These are phyloP conservation scores for Urechis unicinctus DNA, from an alignment of 2,888 invertebrate species.

Conservation along the genomic window DNA sequence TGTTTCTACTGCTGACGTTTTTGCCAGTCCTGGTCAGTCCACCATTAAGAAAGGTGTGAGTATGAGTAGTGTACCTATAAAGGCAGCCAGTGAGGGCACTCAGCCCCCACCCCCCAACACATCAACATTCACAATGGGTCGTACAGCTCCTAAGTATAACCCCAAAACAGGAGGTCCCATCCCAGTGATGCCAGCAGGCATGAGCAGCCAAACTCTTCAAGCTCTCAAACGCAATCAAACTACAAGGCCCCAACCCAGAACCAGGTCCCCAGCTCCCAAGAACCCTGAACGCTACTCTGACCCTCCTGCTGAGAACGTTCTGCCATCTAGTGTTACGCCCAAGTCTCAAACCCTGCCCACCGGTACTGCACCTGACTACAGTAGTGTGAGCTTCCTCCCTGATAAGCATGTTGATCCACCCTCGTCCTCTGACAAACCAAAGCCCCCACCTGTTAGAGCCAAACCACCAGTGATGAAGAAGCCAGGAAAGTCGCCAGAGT, in stretches of 20 bases:
- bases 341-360: slow-evolving; percentile 1
- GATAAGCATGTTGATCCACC: neutral
- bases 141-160: too few relatives aligned
- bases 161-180: neutral
- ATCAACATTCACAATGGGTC: neutral
- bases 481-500: slow-evolving; percentile 15
- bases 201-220: neutral
- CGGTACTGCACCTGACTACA: neutral
- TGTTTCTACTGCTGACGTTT: slow-evolving; percentile 65
- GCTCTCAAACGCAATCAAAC: neutral
- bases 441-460: slow-evolving; percentile 54
- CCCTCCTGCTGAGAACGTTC: neutral
- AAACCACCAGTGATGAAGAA: slow-evolving; percentile 74
- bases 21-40: slow-evolving; percentile 72
- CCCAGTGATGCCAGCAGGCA: neutral
- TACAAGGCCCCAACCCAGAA: neutral
- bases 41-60: slow-evolving; percentile 63
- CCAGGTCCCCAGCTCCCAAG: neutral
- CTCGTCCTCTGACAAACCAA: slow-evolving; percentile 31
- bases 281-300: neutral
- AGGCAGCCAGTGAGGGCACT: neutral
- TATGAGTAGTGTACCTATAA: slow-evolving; percentile 21
- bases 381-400: neutral
- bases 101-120: neutral
- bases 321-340: neutral